Evolutionary conservation across 2,113 vertebrate genomes (phyloP).

Genomic region (Pachycephala philippinensis): DNA sequence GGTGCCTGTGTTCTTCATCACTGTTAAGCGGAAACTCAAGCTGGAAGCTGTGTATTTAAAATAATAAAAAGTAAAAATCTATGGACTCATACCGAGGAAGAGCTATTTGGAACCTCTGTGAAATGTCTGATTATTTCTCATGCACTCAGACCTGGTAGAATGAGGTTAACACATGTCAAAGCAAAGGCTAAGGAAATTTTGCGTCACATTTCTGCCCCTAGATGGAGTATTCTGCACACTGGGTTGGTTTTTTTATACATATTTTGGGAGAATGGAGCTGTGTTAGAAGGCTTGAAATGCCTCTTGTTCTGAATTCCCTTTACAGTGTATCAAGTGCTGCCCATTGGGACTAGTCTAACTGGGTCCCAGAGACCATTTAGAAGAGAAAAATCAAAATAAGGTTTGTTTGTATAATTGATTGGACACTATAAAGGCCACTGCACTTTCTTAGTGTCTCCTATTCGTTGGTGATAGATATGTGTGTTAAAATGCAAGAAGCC

Average conservation of each 20-base stretch:
- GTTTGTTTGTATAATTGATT: background rate
- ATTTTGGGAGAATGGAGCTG: slow-evolving; percentile 46
- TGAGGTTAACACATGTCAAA: slow-evolving; percentile 46
- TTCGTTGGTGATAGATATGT: background rate
- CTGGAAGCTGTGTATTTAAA: slow-evolving; percentile 32
- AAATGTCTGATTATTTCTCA: slow-evolving; percentile 43
- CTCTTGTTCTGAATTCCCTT: slow-evolving; percentile 56
- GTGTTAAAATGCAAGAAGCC: background rate
- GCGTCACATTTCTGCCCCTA: slow-evolving; percentile 68
- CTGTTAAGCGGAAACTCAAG: slow-evolving; percentile 11
- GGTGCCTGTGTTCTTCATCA: slow-evolving; percentile 31
- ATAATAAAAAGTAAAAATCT: background rate
- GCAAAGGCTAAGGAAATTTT: background rate
- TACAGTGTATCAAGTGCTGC: slow-evolving; percentile 48
- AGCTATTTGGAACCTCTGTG: slow-evolving; percentile 25
- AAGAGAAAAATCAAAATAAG: slow-evolving; percentile 24
- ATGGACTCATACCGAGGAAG: background rate
- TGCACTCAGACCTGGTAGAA: background rate
- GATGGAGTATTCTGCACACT: slow-evolving; percentile 63
- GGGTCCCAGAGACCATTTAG: slow-evolving; percentile 19
- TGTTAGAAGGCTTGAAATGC: slow-evolving; percentile 50
- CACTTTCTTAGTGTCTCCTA: background rate
- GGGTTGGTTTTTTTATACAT: background rate
- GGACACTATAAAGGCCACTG: background rate
- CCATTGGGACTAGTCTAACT: background rate